Conservation (phyloP, 2,888 invertebrate species). For the Leptinotarsa rubiginosa region DNA sequence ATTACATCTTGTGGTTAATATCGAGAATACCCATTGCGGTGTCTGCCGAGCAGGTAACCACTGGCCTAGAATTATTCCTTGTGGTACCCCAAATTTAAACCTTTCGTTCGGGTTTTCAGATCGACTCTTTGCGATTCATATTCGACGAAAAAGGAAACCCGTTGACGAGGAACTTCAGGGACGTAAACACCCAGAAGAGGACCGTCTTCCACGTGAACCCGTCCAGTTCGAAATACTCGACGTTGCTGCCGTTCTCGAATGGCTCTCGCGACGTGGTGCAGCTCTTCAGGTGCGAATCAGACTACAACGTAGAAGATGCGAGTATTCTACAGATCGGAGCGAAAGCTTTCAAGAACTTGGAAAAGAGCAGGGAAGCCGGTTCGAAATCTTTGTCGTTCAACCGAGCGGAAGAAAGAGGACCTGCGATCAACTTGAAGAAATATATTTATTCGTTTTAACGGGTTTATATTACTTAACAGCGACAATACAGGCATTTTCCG, state of each 20-base stretch:
- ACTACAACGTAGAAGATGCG: neutral
- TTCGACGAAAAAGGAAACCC: slow-evolving; percentile 66
- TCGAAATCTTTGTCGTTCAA: neutral
- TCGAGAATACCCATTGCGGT: slow-evolving; percentile 71
- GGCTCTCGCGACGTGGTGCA: neutral
- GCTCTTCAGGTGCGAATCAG: neutral
- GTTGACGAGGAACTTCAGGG: slow-evolving; percentile 69
- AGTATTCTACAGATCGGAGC: neutral
- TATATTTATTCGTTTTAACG: neutral
- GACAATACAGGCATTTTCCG: slow-evolving; percentile 84
- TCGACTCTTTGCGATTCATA: slow-evolving; percentile 70
- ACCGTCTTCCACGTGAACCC: slow-evolving; percentile 70
- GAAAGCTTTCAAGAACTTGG: neutral
- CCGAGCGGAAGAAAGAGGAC: neutral
- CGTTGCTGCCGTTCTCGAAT: slow-evolving; percentile 61
- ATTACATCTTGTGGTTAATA: slow-evolving; percentile 73
- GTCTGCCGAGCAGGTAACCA: slow-evolving; percentile 71
- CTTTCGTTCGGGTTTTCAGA: slow-evolving; percentile 60
- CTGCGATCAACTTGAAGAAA: slow-evolving; percentile 1
- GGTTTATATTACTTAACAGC: slow-evolving; percentile 65
- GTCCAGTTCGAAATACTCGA: slow-evolving; percentile 68
- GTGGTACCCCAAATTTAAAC: neutral
- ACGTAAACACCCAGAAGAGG: slow-evolving; percentile 66
- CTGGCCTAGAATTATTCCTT: too few species aligned
- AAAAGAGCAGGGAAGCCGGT: too few species aligned